Percentiles rank a stretch among this genome's conserved stretches.
These are phyloP conservation scores for Palloptera scutellata DNA, from an alignment of 2,888 invertebrate species.

Conservation along the genomic window DNA sequence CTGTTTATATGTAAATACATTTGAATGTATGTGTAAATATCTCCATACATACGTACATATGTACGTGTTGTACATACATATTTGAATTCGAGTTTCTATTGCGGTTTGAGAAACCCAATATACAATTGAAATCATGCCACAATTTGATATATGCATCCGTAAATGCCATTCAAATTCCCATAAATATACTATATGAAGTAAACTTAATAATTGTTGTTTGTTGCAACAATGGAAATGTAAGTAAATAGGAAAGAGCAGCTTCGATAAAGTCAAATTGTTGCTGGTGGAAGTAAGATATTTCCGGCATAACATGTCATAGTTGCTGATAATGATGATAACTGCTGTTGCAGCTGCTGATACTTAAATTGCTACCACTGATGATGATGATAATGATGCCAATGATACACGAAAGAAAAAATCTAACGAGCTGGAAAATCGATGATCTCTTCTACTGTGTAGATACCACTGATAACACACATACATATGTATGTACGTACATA, in stretches of 20 bases:
- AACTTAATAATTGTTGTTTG: too few relatives aligned
- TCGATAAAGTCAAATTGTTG: constrained; percentile 1
- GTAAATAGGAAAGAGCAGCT: not conserved
- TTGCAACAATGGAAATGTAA: too few relatives aligned
- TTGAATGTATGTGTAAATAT: not conserved
- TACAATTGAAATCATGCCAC: too few relatives aligned
- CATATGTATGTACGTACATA: too few relatives aligned
- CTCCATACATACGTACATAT: not conserved
- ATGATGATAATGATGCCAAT: not conserved
- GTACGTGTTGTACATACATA: not conserved
- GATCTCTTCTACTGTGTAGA: too few relatives aligned
- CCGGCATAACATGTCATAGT: not conserved
- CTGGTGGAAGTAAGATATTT: constrained; percentile 2
- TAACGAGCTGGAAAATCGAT: constrained; percentile 19
- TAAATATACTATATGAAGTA: too few relatives aligned
- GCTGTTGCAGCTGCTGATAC: too few relatives aligned
- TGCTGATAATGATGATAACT: too few relatives aligned
- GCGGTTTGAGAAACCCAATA: too few relatives aligned
- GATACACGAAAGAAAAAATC: not conserved
- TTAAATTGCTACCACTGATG: not conserved
- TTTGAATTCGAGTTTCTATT: not conserved
- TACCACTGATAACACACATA: too few relatives aligned
- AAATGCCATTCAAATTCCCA: too few relatives aligned
- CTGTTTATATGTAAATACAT: not conserved
- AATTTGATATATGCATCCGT: too few relatives aligned